Evolutionary conservation across 1,140 invertebrate species (phyloP), one percentile per base, ranked within the genome.

Genomic region (Drosophila busckii): DNA sequence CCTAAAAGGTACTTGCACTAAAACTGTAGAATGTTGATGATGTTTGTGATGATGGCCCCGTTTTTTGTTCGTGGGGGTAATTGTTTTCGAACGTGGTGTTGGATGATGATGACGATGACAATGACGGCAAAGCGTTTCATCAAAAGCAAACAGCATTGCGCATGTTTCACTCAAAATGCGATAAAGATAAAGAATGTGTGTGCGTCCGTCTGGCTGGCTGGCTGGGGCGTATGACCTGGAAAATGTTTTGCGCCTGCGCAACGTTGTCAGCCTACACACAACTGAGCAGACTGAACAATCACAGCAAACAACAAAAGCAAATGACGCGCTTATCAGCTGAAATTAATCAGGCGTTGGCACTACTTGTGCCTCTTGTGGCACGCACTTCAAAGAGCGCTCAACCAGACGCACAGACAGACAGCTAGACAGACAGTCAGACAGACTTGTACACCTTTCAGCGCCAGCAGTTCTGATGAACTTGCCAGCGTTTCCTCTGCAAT

Each of bases 271-370:
- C 67, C 73, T 56, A 78, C 71, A 78, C 70, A 58, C 63, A 66
- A 46, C 20, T 5, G 42, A 10, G 41, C 25, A 20, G 28, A 10
- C 23, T 45, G 26, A 46, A 61, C 59, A 54, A 40, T 62, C 56
- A 67, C 45, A 44, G 35, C 22, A 19, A 19, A 32, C 34, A 46
- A 71, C 67, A 78, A 78, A 78, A 65, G 67, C 73, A 78, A 78
- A 80, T 78, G 73, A 80, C 58, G 58, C 45, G 42, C 73, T 78
- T 78, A 78, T 78, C 71, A 80, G 71, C 71, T 80, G 46, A 78
- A 80, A 78, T 78, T 78, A 78, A 78, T 78, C 71, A 78, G 71
- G 71, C 71, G 58, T 78, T 78, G 73, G 62, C 71, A 67, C 42
- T 56, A 26, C 58, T 41, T 54, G n/a, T 19, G 49, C 40, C 26